Base-by-base conservation (phyloP, 2,888 invertebrate genomes). In the Diabrotica balteata region DNA sequence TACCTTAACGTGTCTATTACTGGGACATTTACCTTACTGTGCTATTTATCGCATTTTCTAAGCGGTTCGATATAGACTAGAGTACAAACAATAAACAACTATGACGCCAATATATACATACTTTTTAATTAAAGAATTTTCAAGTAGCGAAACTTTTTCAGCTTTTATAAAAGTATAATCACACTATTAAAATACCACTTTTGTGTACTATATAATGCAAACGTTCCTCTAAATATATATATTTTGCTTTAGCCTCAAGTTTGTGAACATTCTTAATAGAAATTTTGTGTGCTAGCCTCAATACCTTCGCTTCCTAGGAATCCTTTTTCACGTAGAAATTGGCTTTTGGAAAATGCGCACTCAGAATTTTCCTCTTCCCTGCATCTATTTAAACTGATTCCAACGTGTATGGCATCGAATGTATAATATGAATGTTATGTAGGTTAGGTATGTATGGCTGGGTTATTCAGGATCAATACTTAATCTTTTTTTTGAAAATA, bases 331-430 rank as follows among this genome's bases (percentile, higher is more conserved):
- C 58, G 58, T 58, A 46, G 58, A 64, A 64, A 64, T 64, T 64
- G 64, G 64, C 58, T 64, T 57, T 63, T 63, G 63, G 63, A 57
- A 63, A 61, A 57, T 42, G 64, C 50, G 52, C 58, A 59, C 64
- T 59, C 46, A 43, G 52, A 45, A 64, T 64, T 64, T 64, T 64
- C 59, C 64, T 64, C 64, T 64, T 51, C 59, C 58, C 58, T 58
- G 58, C 64, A 64, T 64, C 64, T 58, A 45, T 64, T 64, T 64
- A 64, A 64, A 58, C 58, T 58, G 63, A 58, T 64, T 64, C 45
- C 63, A 64, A 64, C 58, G 64, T 64, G 64, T 64, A 50, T 52
- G 64, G 64, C 58, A 59, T 64, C 47, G 58, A 64, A 64, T 64
- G 58, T 64, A 64, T 64, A 63, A 63, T 63, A 51, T 64, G 51